phyloP scores from a whole-genome alignment of 2,888 invertebrate genomes.

The Onchidella celtica region DNA sequence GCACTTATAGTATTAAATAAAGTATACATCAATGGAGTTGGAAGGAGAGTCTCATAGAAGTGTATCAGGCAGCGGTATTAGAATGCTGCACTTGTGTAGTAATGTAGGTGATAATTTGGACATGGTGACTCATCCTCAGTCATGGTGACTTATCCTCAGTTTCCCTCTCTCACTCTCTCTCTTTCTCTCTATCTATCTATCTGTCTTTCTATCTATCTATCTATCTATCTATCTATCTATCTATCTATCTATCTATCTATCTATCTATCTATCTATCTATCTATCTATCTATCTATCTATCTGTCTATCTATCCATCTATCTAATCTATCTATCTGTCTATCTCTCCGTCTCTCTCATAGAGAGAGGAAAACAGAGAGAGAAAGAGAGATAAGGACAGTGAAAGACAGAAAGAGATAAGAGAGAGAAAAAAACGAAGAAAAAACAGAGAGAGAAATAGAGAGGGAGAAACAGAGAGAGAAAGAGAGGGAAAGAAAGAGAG shows the following conservation, averaged over 20 bases:
- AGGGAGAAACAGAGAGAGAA: constrained; percentile 19
- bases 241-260: constrained; percentile 4
- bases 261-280: constrained; percentile 6
- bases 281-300: neutral
- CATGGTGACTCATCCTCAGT: no score
- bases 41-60: no score
- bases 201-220: neutral
- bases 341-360: neutral
- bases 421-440: neutral
- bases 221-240: constrained; percentile 3
- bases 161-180: neutral
- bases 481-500: neutral
- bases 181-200: neutral
- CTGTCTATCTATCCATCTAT: constrained; percentile 4
- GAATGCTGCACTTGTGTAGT: no score
- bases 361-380: neutral
- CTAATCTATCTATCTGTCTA: constrained; percentile 2
- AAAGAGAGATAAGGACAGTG: neutral
- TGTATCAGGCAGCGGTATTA: no score
- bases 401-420: neutral
- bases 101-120: no score
- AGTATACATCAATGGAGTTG: no score
- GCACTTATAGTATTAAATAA: no score
- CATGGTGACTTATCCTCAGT: no score
- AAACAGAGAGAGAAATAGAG: neutral